These are phyloP conservation scores for Synergus laeviventris DNA, from an alignment of 2,888 invertebrate genomes.

Conservation along the genomic window DNA sequence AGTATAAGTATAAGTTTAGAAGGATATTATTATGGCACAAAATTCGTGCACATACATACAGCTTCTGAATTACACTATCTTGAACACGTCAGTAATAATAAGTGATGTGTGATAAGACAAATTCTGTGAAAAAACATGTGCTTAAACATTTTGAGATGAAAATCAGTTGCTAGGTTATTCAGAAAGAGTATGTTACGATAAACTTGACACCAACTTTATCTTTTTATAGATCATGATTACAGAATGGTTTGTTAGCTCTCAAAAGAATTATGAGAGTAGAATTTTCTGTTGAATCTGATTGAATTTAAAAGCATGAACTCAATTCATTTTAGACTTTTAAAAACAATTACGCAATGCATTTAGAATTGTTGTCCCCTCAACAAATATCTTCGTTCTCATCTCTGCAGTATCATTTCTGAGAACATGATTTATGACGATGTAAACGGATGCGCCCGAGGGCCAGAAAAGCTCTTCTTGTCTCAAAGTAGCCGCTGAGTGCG, in stretches of 20 bases:
- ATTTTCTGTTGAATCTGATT: neutral
- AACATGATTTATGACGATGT: constrained; percentile 22
- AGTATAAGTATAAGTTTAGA: neutral
- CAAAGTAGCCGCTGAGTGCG: constrained; percentile 6
- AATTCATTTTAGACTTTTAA: neutral
- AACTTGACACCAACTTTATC: neutral
- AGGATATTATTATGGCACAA: neutral
- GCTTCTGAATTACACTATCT: constrained; percentile 24
- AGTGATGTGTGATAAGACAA: neutral
- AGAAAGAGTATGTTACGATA: neutral
- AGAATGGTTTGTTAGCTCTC: neutral
- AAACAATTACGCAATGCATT: constrained; percentile 1
- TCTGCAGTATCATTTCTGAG: constrained; percentile 15
- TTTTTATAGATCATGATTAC: neutral
- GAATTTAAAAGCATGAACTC: neutral
- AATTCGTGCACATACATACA: neutral
- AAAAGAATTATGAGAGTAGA: neutral
- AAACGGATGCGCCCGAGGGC: constrained; percentile 24
- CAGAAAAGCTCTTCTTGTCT: constrained; percentile 29
- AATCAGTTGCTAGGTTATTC: neutral
- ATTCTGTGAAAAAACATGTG: neutral
- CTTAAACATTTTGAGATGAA: neutral
- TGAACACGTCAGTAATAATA: neutral
- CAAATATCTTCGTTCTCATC: neutral
- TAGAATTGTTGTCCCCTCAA: constrained; percentile 4